Conservation (phyloP, 2,113 vertebrate genomes). For the Nothocercus nigrocapillus region DNA sequence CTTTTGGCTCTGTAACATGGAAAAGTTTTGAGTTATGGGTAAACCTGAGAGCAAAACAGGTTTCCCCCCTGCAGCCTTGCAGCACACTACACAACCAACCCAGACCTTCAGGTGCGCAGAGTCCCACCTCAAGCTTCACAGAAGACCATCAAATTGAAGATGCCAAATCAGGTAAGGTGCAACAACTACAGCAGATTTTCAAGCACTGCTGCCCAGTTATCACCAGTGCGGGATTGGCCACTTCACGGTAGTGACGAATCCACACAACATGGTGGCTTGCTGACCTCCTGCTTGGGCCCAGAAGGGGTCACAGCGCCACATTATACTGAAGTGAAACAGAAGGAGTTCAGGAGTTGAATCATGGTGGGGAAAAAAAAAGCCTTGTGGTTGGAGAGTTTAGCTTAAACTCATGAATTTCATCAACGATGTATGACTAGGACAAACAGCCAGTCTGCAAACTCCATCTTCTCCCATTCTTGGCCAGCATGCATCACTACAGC, state of each 20-base stretch:
- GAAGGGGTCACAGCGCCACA: too few species aligned
- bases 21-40: background rate
- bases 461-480: background rate
- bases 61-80: background rate
- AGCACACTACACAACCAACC: accelerated
- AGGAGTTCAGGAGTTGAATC: too few species aligned
- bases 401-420: accelerated
- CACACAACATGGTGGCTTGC: too few species aligned
- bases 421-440: accelerated
- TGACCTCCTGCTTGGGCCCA: too few species aligned
- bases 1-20: accelerated
- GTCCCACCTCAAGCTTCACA: too few species aligned
- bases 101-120: background rate
- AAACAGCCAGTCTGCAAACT: background rate
- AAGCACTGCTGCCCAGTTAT: background rate
- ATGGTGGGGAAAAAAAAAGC: too few species aligned
- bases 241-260: too few species aligned
- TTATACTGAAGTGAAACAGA: too few species aligned
- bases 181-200: background rate
- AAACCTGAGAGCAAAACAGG: background rate
- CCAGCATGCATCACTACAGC: background rate
- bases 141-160: background rate
- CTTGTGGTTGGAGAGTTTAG: too few species aligned
- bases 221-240: background rate
- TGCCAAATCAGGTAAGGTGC: background rate